These are phyloP conservation scores for Plectrocnemia conspersa DNA, from an alignment of 1,140 invertebrate genomes.

Conservation along the genomic window DNA sequence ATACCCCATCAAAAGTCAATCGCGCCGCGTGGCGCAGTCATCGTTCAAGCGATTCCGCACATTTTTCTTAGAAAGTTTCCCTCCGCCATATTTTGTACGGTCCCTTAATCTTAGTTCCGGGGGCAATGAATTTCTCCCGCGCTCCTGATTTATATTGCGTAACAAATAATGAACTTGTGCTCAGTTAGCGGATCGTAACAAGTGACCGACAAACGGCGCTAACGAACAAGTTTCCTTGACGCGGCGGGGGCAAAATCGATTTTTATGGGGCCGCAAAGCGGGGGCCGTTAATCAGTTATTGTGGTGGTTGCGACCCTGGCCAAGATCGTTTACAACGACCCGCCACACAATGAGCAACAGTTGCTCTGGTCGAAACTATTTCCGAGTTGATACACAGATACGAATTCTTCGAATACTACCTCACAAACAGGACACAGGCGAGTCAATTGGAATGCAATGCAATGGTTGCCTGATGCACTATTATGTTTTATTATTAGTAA, in stretches of 20 bases:
- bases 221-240: too few species aligned
- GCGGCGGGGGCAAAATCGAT: too few species aligned
- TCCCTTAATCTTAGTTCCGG: slow-evolving; percentile 14
- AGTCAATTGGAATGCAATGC: too few species aligned
- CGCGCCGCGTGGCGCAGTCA: neutral
- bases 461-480: too few species aligned
- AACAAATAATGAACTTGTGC: slow-evolving; percentile 17
- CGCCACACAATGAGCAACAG: neutral
- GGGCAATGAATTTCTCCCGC: slow-evolving; percentile 20
- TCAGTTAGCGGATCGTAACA: slow-evolving; percentile 9
- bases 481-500: too few species aligned
- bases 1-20: slow-evolving; percentile 5
- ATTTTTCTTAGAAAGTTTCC: slow-evolving; percentile 10
- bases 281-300: too few species aligned
- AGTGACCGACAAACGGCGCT: slow-evolving; percentile 8
- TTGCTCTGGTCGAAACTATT: too few species aligned
- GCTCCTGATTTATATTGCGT: slow-evolving; percentile 17
- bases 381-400: too few species aligned
- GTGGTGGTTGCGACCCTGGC: neutral
- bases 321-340: neutral
- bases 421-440: too few species aligned
- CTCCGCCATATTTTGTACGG: neutral
- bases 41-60: neutral
- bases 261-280: too few species aligned
- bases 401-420: too few species aligned